Evolutionary conservation across 2,888 invertebrate genomes (phyloP), one percentile per base, ranked within the genome.

Genomic region (Tridacna gigas): DNA sequence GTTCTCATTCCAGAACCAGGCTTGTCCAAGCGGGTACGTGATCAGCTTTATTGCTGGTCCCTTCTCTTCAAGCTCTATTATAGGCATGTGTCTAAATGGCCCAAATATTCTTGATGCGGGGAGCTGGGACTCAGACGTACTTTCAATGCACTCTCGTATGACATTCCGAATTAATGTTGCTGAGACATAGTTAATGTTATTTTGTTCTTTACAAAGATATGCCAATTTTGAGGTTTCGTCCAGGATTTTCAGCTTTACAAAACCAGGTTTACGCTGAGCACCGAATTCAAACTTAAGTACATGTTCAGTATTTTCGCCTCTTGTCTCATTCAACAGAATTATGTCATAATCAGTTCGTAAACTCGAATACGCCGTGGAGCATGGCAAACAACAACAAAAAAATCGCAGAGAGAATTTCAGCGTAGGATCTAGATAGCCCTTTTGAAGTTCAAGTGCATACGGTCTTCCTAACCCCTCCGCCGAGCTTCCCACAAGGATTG

Each of bases 1-100:
- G 26, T 81, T 71, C 28, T 81, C 81, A 63, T 81, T 81, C 81
- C 77, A 81, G 47, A 77, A 81, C 81, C 81, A 81, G 20, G 77
- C 77, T 66, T 81, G 81, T 15, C 81, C 81, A 0, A 81, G 76
- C 37, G 81, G 81, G 26, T 66, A 81, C 18, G 74, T 66, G 1
- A 63, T 51, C 60, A 81, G 65, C 77, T 81, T 80, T 0, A 80
- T 71, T 0, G 80, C 80, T 18, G 80, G 80, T 7, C 80, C 80
- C 48, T 47, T 80, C 51, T 77, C 77, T 63, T 77, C 81, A 7
- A 81, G 73, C 56, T 81, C 77, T 63, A 77, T 74, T 25, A 76
- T 45, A 11, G 71, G 73, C 7, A 71, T 60, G 25, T 81, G 81
- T 51, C 77, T 77, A 22, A 81, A 74, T 4, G 51, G 25, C 26